Percentiles rank a stretch among this genome's conserved stretches.
These are phyloP conservation scores for Columbina picui DNA, from an alignment of 2,113 vertebrate genomes.

Conservation along the genomic window DNA sequence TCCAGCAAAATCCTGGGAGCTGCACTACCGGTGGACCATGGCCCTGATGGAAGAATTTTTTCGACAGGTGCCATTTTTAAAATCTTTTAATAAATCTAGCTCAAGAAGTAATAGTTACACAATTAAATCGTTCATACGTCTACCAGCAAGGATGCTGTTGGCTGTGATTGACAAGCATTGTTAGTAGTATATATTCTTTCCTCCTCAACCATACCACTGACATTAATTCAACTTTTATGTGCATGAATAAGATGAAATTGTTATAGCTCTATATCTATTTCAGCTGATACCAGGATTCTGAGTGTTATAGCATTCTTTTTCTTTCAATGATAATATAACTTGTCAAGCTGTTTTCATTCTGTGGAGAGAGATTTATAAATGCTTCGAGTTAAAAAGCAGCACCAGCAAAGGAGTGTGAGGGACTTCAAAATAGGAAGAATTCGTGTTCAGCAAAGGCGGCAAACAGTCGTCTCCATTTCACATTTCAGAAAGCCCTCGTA, in stretches of 20 bases:
- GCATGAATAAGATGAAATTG: slow-evolving; percentile 3
- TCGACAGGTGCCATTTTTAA: slow-evolving; percentile 84
- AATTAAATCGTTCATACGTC: not conserved
- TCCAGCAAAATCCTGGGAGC: slow-evolving; percentile 91
- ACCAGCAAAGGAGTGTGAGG: not conserved
- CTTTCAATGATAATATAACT: slow-evolving; percentile 30
- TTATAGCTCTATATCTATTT: slow-evolving; percentile 36
- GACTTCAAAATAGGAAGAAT: not conserved
- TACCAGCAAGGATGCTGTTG: not conserved
- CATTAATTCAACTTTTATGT: slow-evolving; percentile 16
- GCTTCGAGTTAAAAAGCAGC: slow-evolving; percentile 8
- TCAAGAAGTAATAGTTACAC: not conserved
- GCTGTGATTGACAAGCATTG: slow-evolving; percentile 13
- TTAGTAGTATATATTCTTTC: slow-evolving; percentile 1
- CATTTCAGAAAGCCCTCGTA: not conserved
- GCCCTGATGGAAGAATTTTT: slow-evolving; percentile 96
- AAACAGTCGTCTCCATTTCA: not conserved
- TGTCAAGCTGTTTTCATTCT: slow-evolving; percentile 59
- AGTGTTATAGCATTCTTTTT: not conserved
- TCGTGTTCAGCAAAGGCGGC: not conserved
- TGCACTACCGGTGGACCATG: slow-evolving; percentile 92
- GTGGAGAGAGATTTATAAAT: slow-evolving; percentile 48
- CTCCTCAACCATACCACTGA: not conserved
- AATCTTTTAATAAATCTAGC: slow-evolving; percentile 21
- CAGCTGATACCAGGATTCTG: slow-evolving; percentile 21